Evolutionary conservation across 2,888 invertebrate genomes (phyloP), one percentile per base, ranked within the genome.

Genomic region (Rhingia rostrata): DNA sequence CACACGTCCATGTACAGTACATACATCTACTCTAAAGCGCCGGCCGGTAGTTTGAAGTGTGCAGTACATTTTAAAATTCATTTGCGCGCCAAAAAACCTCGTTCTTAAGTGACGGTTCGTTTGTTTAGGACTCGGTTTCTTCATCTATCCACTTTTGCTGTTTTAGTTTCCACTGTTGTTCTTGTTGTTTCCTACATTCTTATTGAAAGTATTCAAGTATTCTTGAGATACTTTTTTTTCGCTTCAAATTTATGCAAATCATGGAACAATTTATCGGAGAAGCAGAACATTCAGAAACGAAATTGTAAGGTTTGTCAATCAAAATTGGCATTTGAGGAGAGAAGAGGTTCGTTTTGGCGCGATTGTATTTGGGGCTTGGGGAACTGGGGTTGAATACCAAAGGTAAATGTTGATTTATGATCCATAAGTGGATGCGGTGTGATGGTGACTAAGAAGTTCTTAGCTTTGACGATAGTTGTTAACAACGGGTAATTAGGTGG

Each of bases 201-300:
- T 75, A 70, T 64, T 64, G 77, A 66, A 61, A 77, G 66, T 53
- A 79, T 73, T 83, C 66, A 56, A 6, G 79, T 83, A 64, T 79
- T 83, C 69, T 83, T 51, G 82, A 67, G 53, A 10, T 12, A 22
- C 5, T 4, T 30, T 47, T 47, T 77, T 78, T 78, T 78, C 63
- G 51, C 47, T 47, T 58, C 33, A 74, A 69, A 60, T 64, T 74
- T 83, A 83, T 83, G 83, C 83, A 83, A 83, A 83, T 83, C 83
- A 83, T 74, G 72, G 61, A 73, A 83, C 78, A 83, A 79, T 83
- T 83, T 83, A 83, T 78, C 61, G 54, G 37, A 54, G 43, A 39
- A 58, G 47, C 53, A 9, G 43, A 41, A 41, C 41, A 10, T 37
- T 37, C 30, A 10, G 58, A 56, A 53, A 32, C 54, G 9, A 22